These are phyloP conservation scores for Myotis brandtii DNA, from an alignment of 2,113 vertebrate genomes.

Conservation along the genomic window DNA sequence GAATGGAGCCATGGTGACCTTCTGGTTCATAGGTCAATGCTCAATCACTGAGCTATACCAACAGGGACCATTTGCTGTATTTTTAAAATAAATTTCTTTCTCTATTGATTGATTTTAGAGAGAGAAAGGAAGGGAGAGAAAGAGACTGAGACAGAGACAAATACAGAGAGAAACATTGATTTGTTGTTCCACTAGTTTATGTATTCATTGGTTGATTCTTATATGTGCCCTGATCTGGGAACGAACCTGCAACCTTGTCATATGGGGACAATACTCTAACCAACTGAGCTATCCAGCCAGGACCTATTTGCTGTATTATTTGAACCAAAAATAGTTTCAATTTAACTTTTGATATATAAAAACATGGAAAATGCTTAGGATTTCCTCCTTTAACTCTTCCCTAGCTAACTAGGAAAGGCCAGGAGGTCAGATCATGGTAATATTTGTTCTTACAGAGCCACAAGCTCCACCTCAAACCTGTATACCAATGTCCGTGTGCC, in stretches of 20 bases:
- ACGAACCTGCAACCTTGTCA: not conserved
- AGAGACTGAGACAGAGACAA: too few species aligned
- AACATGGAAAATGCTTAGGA: not conserved
- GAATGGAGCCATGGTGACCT: too few species aligned
- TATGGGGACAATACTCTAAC: not conserved
- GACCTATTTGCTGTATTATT: not conserved
- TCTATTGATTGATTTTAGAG: too few species aligned
- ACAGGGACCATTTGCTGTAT: too few species aligned
- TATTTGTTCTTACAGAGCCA: not conserved
- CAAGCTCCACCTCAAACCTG: not conserved
- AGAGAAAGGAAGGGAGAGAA: too few species aligned
- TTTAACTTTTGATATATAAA: not conserved
- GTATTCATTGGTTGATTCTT: too few species aligned
- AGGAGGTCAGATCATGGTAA: not conserved
- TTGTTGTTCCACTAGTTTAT: too few species aligned
- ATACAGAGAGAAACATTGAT: too few species aligned
- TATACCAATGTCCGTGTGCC: accelerated
- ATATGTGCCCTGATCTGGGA: not conserved
- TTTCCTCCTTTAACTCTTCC: not conserved
- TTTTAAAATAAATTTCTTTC: too few species aligned
- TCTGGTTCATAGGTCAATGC: too few species aligned
- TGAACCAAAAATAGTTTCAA: not conserved
- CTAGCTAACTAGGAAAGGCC: not conserved
- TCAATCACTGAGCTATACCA: too few species aligned
- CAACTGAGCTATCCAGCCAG: not conserved